These are phyloP conservation scores for Campylomormyrus tamandua DNA, from an alignment of 2,113 vertebrate genomes.

Conservation along the genomic window DNA sequence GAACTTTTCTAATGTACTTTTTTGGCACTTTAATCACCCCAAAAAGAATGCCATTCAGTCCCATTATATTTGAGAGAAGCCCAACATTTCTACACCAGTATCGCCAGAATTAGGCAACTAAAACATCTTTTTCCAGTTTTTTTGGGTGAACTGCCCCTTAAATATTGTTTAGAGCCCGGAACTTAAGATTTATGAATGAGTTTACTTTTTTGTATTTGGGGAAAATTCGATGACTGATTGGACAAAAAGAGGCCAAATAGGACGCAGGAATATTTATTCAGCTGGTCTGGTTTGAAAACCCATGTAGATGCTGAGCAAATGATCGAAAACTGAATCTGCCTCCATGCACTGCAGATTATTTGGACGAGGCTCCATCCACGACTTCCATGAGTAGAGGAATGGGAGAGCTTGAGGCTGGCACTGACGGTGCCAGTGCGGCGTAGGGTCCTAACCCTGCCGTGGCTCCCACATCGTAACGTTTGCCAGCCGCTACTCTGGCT, in stretches of 20 bases:
- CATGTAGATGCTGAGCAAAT: background rate
- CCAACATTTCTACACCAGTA: background rate
- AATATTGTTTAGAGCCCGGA: background rate
- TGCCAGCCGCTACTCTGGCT: background rate
- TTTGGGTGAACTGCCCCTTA: background rate
- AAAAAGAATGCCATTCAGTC: background rate
- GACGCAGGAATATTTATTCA: background rate
- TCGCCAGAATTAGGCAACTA: background rate
- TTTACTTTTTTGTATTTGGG: background rate
- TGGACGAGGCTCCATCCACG: background rate
- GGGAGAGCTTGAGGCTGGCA: background rate
- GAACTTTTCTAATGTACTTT: background rate
- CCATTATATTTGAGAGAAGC: background rate
- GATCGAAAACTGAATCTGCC: background rate
- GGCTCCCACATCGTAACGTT: background rate
- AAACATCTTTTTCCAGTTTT: background rate
- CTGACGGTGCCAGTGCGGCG: background rate
- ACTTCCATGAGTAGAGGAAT: background rate
- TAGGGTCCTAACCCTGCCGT: background rate
- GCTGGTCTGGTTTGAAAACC: background rate
- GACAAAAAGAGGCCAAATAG: background rate
- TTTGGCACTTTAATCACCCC: background rate
- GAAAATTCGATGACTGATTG: background rate
- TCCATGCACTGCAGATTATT: background rate
- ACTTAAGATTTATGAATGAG: background rate